These are phyloP conservation scores for Calidris pugnax DNA, from an alignment of 2,113 vertebrate genomes.

Conservation along the genomic window DNA sequence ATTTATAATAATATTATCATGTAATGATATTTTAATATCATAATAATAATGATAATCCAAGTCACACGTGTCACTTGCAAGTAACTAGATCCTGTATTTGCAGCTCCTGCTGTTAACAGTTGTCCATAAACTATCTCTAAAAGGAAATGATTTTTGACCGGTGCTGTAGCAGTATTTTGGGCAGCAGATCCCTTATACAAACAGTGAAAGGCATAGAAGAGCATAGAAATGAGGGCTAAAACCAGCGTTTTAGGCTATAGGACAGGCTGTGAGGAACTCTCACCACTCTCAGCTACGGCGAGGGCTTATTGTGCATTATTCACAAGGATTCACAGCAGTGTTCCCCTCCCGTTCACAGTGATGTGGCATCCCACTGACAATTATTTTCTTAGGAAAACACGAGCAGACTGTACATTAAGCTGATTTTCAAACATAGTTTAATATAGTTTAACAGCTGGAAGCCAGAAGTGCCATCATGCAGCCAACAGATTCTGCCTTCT, in stretches of 20 bases:
- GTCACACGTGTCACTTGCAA: background rate
- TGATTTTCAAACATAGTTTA: background rate
- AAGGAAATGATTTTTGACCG: background rate
- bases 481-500: background rate
- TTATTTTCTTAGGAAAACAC: background rate
- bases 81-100: background rate
- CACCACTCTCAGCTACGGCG: background rate
- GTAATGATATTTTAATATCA: no score
- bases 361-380: background rate
- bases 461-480: background rate
- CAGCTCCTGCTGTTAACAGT: background rate
- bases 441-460: background rate
- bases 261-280: background rate
- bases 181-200: background rate
- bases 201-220: background rate
- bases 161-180: background rate
- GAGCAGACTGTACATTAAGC: background rate
- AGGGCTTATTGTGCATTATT: background rate
- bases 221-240: background rate
- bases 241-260: background rate
- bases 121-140: background rate
- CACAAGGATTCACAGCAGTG: background rate
- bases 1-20: no score
- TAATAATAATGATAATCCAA: no score
- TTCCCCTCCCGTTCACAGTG: background rate